Evolutionary conservation across 2,888 invertebrate genomes (phyloP), one percentile per base, ranked within the genome.

Genomic region (Eudasyphora cyanicolor): DNA sequence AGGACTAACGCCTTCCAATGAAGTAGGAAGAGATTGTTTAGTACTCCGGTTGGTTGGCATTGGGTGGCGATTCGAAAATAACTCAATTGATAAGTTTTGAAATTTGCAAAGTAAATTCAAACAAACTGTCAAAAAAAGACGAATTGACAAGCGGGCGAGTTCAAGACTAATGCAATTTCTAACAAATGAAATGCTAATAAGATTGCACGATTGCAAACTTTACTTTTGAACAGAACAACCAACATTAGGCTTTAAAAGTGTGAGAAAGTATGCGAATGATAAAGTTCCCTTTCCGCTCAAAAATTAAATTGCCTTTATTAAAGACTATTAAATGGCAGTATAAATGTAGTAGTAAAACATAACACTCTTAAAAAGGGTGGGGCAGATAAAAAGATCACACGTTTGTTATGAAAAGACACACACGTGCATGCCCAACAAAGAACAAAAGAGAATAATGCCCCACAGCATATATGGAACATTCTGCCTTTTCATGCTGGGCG

Each of bases 401-500:
- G 38, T 38, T 38, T 8, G 38, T 38, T 38, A 38, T 38, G 14
- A 38, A 38, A 38, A 8, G 38, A 14, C 8, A 6, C 38, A 14
- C 38, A 38, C 38, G 14, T 14, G 14, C 7, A 49, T 10, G 35
- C 49, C n/a, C 45, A n/a, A 8, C 6, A 14, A 10, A 45, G 45
- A 19, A 51, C 35, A 8, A 35, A n/a, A 35, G 35, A 8, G 35
- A 35, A 5, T 35, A n/a, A n/a, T n/a, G n/a, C n/a, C n/a, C n/a
- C n/a, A n/a, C n/a, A n/a, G n/a, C n/a, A 35, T 35, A 35, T 10
- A 24, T 2, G 7, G 27, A 57, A 27, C 49, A 64, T 19, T 38
- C 35, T 38, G 38, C 38, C 2, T 35, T 7, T 69, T 77, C 77
- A 74, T 67, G 84, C 76, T 45, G 81, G 74, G 73, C 77, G 70